Percentiles rank a stretch among this genome's conserved stretches.
Conservation (phyloP, 92 coral and sea anemone species). For the Pocillopora meandrina region DNA sequence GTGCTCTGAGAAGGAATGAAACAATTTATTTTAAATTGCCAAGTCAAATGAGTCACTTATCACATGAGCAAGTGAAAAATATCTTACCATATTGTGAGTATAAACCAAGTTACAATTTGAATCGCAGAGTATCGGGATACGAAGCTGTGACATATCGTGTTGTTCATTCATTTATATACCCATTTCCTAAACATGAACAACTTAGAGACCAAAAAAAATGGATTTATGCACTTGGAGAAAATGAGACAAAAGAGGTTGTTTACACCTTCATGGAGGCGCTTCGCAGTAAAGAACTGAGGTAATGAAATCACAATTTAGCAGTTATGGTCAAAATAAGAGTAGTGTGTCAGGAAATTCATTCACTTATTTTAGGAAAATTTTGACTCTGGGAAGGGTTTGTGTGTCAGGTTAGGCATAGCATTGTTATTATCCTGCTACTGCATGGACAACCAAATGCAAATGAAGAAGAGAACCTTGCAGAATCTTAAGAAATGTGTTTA, state of each 20-base stretch:
- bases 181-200: conserved; percentile 24
- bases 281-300: conserved; percentile 66
- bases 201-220: conserved; percentile 30
- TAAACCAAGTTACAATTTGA: conserved; percentile 58
- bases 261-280: conserved; percentile 58
- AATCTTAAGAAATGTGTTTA: no score
- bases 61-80: conserved; percentile 44
- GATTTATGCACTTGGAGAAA: conserved; percentile 56
- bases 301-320: conserved; percentile 3
- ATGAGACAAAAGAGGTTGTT: conserved; percentile 58
- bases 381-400: no score
- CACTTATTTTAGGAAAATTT: no score
- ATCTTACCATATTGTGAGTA: conserved; percentile 61
- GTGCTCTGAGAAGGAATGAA: conserved; percentile 16
- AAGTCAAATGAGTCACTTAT: conserved; percentile 23
- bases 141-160: conserved; percentile 27
- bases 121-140: neutral
- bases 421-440: no score
- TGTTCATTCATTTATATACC: conserved; percentile 40
- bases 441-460: no score
- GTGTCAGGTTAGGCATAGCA: no score
- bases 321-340: no score
- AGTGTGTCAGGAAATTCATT: no score
- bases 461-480: no score
- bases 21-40: conserved; percentile 1